A percentile compares a stretch with the other conserved stretches of the same genome.
Evolutionary conservation across 1,140 invertebrate species (phyloP).

Genomic region (Littorina saxatilis): DNA sequence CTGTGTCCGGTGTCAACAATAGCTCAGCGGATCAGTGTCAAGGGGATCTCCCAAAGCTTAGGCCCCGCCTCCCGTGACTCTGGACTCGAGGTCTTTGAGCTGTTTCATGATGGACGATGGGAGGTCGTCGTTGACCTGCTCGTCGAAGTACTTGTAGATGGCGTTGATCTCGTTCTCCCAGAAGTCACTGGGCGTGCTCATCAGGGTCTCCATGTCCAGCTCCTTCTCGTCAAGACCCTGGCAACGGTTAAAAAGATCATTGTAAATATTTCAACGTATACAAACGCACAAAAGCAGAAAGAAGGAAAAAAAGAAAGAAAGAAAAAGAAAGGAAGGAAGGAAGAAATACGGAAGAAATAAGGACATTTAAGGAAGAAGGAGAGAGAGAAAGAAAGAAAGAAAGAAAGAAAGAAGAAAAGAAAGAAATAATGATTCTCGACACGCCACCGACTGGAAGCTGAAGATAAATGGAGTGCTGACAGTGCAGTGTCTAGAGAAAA

Average conservation of each 20-base stretch:
- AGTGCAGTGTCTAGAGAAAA: too few relatives aligned
- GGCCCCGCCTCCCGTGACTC: slow-evolving; percentile 41
- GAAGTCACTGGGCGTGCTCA: slow-evolving; percentile 92
- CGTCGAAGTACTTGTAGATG: slow-evolving; percentile 91
- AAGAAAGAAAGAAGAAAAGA: too few relatives aligned
- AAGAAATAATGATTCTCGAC: too few relatives aligned
- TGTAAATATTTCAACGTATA: too few relatives aligned
- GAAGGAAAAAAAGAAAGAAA: background rate
- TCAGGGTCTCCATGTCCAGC: slow-evolving; percentile 84
- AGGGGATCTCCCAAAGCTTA: background rate
- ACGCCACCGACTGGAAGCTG: too few relatives aligned
- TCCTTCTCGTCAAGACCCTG: slow-evolving; percentile 57
- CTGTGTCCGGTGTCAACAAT: too few relatives aligned
- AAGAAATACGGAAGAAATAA: too few relatives aligned
- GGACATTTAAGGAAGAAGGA: too few relatives aligned
- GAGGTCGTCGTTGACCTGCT: slow-evolving; percentile 86
- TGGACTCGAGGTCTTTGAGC: slow-evolving; percentile 60
- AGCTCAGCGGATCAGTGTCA: too few relatives aligned
- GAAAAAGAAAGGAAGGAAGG: background rate
- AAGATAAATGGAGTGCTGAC: too few relatives aligned
- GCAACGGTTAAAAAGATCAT: background rate
- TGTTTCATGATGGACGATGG: slow-evolving; percentile 63
- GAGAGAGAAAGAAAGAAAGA: too few relatives aligned
- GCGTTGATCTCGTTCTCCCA: slow-evolving; percentile 92
- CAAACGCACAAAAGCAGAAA: too few relatives aligned